phyloP scores from a whole-genome alignment of 2,113 vertebrate genomes.

The Tragelaphus scriptus region DNA sequence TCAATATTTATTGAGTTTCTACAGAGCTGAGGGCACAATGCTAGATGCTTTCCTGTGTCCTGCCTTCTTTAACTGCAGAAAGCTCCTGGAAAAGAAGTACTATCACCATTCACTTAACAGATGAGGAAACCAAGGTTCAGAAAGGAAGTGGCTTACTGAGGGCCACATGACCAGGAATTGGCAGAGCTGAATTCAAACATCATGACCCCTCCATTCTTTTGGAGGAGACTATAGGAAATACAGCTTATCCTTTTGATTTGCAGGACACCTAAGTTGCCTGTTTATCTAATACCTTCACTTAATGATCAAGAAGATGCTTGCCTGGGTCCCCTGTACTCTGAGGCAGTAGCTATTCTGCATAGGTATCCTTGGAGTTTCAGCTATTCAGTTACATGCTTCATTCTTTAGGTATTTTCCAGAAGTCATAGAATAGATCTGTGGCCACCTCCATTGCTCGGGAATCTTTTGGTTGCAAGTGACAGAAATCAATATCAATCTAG shows the following conservation, averaged over 20 bases:
- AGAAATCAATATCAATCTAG: neutral
- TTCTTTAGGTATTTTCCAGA: neutral
- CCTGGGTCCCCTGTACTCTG: neutral
- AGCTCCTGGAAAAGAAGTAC: neutral
- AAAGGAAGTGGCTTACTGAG: neutral
- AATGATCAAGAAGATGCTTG: neutral
- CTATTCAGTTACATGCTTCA: neutral
- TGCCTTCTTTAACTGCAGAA: neutral
- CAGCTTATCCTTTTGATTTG: neutral
- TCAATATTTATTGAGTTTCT: constrained; percentile 23
- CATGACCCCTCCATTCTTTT: neutral
- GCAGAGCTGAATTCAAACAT: neutral
- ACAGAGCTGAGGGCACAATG: neutral
- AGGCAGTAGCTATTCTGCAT: neutral
- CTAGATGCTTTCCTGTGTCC: neutral
- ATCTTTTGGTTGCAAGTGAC: neutral
- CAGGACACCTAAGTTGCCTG: neutral
- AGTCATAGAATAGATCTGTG: neutral
- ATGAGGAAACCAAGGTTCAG: constrained; percentile 8
- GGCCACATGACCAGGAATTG: neutral
- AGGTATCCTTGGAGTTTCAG: neutral
- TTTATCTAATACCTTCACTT: neutral
- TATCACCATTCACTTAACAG: neutral
- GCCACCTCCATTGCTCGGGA: neutral
- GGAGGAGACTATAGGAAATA: neutral